Percentiles rank a stretch among this genome's conserved stretches.
These are phyloP conservation scores for Psettodes erumei DNA, from an alignment of 2,113 vertebrate genomes.

Conservation along the genomic window DNA sequence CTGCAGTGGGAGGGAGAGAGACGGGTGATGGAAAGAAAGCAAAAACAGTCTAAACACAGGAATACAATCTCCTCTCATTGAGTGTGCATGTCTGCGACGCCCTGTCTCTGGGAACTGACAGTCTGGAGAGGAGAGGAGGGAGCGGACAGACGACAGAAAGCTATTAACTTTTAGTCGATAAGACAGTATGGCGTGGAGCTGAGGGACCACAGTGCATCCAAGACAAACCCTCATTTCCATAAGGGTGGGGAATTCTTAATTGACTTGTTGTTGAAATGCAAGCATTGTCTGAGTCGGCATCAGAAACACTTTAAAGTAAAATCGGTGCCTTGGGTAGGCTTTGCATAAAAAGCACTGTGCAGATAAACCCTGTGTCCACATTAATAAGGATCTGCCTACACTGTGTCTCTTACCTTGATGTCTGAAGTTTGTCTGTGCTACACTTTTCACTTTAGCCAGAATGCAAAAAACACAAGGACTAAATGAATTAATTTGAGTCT, in stretches of 20 bases:
- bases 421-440: neutral
- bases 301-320: slow-evolving; percentile 19
- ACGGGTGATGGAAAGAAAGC: neutral
- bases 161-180: neutral
- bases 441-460: slow-evolving; percentile 5
- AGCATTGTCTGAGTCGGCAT: slow-evolving; percentile 22
- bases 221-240: slow-evolving; percentile 10
- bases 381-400: neutral
- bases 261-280: slow-evolving; percentile 29
- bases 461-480: neutral
- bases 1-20: slow-evolving; percentile 14
- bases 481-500: neutral
- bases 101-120: neutral
- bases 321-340: slow-evolving; percentile 19
- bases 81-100: neutral
- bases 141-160: neutral
- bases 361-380: slow-evolving; percentile 22
- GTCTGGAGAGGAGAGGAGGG: neutral
- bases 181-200: neutral
- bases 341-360: slow-evolving; percentile 29
- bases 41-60: slow-evolving; percentile 2
- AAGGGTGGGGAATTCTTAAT: neutral
- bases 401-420: slow-evolving; percentile 2
- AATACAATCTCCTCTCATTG: neutral
- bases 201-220: neutral